phyloP scores from a whole-genome alignment of 2,113 vertebrate genomes.

The Notarius lentiginosus region DNA sequence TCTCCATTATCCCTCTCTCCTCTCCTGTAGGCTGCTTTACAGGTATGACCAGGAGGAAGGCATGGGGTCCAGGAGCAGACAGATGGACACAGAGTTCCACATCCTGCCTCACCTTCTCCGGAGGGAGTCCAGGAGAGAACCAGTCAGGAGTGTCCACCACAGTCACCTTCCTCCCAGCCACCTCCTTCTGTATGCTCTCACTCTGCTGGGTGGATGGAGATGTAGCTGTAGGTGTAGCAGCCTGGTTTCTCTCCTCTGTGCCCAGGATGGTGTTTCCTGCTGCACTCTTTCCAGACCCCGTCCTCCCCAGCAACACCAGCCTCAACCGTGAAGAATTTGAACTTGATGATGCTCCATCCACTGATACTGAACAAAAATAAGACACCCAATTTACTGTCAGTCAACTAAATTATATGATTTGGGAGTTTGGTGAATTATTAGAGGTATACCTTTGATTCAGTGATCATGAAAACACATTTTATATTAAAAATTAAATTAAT shows the following conservation, averaged over 20 bases:
- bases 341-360: background rate
- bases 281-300: constrained; percentile 9
- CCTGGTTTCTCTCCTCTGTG: background rate
- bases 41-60: constrained; percentile 23
- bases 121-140: background rate
- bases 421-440: background rate
- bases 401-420: background rate
- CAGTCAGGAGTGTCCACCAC: constrained; percentile 9
- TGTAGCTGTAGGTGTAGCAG: background rate
- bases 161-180: constrained; percentile 14
- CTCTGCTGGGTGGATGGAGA: background rate
- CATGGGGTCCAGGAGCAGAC: constrained; percentile 17
- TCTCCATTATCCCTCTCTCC: constrained; percentile 7
- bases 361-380: background rate
- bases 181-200: constrained; percentile 18
- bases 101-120: background rate
- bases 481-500: too few species aligned
- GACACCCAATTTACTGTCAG: background rate
- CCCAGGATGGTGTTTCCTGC: background rate
- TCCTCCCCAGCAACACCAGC: constrained; percentile 1
- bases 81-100: constrained; percentile 7
- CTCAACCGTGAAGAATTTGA: background rate
- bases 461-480: background rate
- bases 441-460: background rate
- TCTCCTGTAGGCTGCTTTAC: constrained; percentile 11